These are phyloP conservation scores for Melipona beecheii DNA, from an alignment of 2,888 invertebrate genomes.

Conservation along the genomic window DNA sequence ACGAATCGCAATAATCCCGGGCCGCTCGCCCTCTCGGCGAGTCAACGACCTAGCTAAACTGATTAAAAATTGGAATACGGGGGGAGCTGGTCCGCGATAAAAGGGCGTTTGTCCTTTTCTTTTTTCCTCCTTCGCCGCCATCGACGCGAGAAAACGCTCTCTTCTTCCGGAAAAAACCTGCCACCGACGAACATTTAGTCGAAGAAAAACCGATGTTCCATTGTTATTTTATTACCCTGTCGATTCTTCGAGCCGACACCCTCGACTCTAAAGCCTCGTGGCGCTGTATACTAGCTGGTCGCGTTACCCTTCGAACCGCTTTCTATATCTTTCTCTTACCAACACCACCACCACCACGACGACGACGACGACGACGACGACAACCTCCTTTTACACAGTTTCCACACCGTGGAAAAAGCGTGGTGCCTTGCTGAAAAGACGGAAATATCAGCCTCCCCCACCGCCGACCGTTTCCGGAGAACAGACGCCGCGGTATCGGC, in stretches of 20 bases:
- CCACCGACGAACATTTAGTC: constrained; percentile 56
- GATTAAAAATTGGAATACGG: constrained; percentile 61
- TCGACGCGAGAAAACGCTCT: constrained; percentile 57
- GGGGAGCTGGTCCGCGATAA: not conserved
- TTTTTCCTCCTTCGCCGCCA: not conserved
- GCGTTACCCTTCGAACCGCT: constrained; percentile 58
- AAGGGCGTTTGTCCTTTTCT: constrained; percentile 28
- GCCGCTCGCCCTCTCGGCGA: constrained; percentile 19
- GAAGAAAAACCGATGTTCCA: constrained; percentile 51
- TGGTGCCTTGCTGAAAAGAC: constrained; percentile 37
- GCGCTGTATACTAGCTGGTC: constrained; percentile 54
- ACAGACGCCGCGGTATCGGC: constrained; percentile 41
- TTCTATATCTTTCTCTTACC: constrained; percentile 34
- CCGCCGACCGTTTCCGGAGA: constrained; percentile 14
- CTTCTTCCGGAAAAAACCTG: constrained; percentile 29
- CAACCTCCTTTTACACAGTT: constrained; percentile 32
- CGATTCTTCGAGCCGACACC: constrained; percentile 70
- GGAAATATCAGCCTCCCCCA: constrained; percentile 30
- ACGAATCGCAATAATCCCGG: constrained; percentile 59
- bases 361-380: not conserved
- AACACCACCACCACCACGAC: not conserved
- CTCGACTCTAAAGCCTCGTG: constrained; percentile 62
- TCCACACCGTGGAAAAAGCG: constrained; percentile 24
- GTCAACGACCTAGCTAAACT: constrained; percentile 53
- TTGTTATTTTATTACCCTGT: constrained; percentile 78